These are phyloP conservation scores for Dryobota labecula DNA, from an alignment of 2,888 invertebrate species.

Conservation along the genomic window DNA sequence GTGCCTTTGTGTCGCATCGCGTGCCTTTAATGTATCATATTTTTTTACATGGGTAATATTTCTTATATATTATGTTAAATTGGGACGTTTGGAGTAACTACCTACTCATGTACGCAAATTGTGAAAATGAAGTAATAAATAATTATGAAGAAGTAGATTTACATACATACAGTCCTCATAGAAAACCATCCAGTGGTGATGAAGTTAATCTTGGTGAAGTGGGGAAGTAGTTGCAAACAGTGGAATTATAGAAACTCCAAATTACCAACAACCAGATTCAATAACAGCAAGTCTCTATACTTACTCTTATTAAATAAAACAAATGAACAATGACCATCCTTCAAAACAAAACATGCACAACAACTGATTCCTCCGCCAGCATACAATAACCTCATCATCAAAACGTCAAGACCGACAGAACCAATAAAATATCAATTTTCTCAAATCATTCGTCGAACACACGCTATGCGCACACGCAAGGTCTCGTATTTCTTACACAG, in stretches of 20 bases:
- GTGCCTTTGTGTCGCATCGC: too few species aligned
- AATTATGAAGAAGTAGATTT: not conserved
- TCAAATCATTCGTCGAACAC: constrained; percentile 57
- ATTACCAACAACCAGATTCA: not conserved
- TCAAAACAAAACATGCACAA: not conserved
- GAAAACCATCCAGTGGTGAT: not conserved
- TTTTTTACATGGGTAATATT: not conserved
- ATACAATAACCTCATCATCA: constrained; percentile 1
- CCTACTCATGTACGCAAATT: not conserved
- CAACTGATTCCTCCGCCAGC: not conserved
- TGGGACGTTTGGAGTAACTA: not conserved
- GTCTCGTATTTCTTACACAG: constrained; percentile 65
- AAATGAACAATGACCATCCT: not conserved
- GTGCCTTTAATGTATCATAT: too few species aligned
- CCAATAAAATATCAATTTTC: constrained; percentile 65
- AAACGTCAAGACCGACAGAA: constrained; percentile 34
- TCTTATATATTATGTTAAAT: not conserved
- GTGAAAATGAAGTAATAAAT: not conserved
- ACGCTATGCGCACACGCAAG: constrained; percentile 58
- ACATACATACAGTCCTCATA: not conserved
- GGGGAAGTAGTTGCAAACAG: not conserved
- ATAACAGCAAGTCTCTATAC: not conserved
- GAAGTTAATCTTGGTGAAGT: not conserved
- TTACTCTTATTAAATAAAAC: not conserved
- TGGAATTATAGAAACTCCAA: not conserved